Base-by-base conservation (phyloP, 2,797 vertebrate genomes). In the Syngnathus rostellatus region DNA sequence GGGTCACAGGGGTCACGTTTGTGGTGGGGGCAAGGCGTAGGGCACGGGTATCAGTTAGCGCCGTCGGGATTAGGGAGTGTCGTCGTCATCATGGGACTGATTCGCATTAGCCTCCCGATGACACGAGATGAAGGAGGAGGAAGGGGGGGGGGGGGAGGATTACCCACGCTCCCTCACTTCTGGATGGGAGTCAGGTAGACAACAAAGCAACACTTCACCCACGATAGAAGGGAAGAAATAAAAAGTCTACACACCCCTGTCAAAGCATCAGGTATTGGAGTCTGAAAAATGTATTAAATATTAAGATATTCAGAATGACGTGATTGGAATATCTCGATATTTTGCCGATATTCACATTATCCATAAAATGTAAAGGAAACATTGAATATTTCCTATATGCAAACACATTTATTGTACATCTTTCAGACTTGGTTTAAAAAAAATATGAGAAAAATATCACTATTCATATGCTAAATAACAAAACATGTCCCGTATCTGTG, bases 91-190 rank as follows among this genome's bases (percentile, higher is more conserved):
- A n/a, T n/a, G 7, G 82, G 79, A 82, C 77, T 86, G 83, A 83
- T 81, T 87, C 83, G 77, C 77, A 85, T 86, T 87, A 84, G 81
- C 83, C 83, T 83, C 75, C 64, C 66, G 78, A 79, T 87, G 87
- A 88, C 85, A 85, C 82, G 73, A 72, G 80, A 83, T 76, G 74
- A 77, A 77, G 73, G 68, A 68, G 72, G 69, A 53, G 72, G 70
- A 68, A 64, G 70, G 57, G 7, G 46, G 63, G 63, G 64, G 63
- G 71, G 68, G 55, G 73, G 74, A 59, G 23, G 86, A 87, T 89
- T 87, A 86, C 19, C 21, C 64, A 63, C 17, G 76, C 77, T 85
- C 77, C 76, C 79, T 85, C 76, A 86, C 86, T 83, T 82, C 81
- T 83, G 82, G 76, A 77, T 80, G 82, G 75, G 86, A 83, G 81